Evolutionary conservation across 2,888 invertebrate genomes (phyloP).

Genomic region (Drymonia ruficornis): DNA sequence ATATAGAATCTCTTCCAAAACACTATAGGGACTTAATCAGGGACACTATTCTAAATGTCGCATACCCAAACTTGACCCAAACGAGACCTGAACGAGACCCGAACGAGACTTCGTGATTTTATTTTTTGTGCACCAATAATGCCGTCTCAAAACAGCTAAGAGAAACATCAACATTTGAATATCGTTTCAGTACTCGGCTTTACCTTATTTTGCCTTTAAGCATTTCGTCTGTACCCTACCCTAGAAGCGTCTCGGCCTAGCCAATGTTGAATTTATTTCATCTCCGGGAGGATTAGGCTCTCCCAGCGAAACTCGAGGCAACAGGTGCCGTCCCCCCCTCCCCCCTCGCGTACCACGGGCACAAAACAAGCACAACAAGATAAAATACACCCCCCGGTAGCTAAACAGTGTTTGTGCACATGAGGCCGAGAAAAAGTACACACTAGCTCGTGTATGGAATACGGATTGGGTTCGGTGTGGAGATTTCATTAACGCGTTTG

Average conservation of each 20-base stretch:
- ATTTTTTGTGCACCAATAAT: too few relatives aligned
- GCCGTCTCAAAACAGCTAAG: too few relatives aligned
- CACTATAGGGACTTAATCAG: too few relatives aligned
- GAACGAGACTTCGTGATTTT: too few relatives aligned
- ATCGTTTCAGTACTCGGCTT: too few relatives aligned
- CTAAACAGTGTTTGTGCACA: slow-evolving; percentile 67
- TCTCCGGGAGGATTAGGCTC: slow-evolving; percentile 72
- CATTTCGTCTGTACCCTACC: slow-evolving; percentile 3
- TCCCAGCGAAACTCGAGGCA: slow-evolving; percentile 65
- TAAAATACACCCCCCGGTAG: slow-evolving; percentile 54
- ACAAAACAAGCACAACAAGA: slow-evolving; percentile 70
- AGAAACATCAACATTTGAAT: too few relatives aligned
- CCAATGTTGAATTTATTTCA: slow-evolving; percentile 77
- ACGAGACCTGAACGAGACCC: too few relatives aligned
- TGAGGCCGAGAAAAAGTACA: slow-evolving; percentile 59
- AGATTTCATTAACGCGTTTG: not conserved
- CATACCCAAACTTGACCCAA: too few relatives aligned
- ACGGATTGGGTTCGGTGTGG: slow-evolving; percentile 12
- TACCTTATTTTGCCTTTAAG: too few relatives aligned
- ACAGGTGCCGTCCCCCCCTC: slow-evolving; percentile 62
- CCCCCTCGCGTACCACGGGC: slow-evolving; percentile 27
- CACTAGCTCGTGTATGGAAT: slow-evolving; percentile 19
- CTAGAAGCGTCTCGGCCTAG: slow-evolving; percentile 42
- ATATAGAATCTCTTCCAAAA: too few relatives aligned
- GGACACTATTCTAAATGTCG: too few relatives aligned